These are phyloP conservation scores for Noctilio leporinus DNA, from an alignment of 2,113 vertebrate species.

Conservation along the genomic window DNA sequence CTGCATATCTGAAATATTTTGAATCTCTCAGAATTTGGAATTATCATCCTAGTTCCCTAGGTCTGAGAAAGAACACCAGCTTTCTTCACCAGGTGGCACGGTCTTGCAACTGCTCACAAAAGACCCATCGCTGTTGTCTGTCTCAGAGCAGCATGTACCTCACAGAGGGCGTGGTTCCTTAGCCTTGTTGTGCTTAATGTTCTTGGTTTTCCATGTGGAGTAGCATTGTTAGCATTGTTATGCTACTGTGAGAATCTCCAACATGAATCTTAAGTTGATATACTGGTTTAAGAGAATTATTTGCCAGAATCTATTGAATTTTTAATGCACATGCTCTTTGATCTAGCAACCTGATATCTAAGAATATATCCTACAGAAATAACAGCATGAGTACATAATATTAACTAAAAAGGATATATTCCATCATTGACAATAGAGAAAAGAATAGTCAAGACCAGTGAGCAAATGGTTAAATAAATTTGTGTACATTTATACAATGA, in stretches of 20 bases:
- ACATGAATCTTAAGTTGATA: not conserved
- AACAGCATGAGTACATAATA: not conserved
- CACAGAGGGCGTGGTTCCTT: not conserved
- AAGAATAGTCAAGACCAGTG: not conserved
- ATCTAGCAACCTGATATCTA: not conserved
- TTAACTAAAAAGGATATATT: not conserved
- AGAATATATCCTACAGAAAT: not conserved
- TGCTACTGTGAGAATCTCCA: not conserved
- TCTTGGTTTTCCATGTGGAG: not conserved
- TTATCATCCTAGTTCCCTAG: not conserved
- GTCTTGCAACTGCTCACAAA: not conserved
- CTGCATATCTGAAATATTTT: not conserved
- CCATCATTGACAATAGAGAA: not conserved
- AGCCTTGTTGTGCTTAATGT: not conserved
- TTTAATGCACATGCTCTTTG: not conserved
- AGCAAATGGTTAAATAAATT: not conserved
- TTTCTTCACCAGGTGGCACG: not conserved
- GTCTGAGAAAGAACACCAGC: not conserved
- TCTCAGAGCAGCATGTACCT: rapidly evolving
- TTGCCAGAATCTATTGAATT: not conserved
- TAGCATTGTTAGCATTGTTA: not conserved
- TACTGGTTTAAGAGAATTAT: not conserved
- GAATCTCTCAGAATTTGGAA: not conserved
- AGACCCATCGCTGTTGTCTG: not conserved
- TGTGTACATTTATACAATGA: not conserved